phyloP scores from a whole-genome alignment of 2,113 vertebrate species.

The Puffinus mauretanicus region DNA sequence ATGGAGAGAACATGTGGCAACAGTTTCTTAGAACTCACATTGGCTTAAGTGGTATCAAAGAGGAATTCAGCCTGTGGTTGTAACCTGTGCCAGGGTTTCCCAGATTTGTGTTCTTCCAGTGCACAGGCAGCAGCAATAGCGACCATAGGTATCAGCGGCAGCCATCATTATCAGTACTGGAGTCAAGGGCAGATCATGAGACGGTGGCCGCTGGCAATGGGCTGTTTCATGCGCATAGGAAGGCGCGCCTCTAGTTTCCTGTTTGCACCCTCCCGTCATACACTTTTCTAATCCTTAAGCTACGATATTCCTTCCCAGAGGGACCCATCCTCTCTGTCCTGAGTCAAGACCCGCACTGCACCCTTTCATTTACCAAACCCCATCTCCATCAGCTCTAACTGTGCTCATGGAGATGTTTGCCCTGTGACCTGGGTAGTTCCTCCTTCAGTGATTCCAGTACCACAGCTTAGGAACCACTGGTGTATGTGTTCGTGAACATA shows the following conservation, averaged over 20 bases:
- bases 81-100: slow-evolving; percentile 8
- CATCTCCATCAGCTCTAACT: background rate
- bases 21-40: slow-evolving; percentile 31
- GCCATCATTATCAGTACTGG: background rate
- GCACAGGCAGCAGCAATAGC: background rate
- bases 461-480: background rate
- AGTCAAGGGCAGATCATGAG: background rate
- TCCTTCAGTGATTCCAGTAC: background rate
- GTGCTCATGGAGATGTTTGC: background rate
- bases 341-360: background rate
- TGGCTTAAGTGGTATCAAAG: slow-evolving; percentile 21
- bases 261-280: background rate
- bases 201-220: background rate
- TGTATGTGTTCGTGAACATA: background rate
- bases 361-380: background rate
- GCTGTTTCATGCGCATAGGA: rapidly evolving
- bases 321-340: background rate
- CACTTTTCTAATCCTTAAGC: background rate
- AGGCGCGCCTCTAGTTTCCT: background rate
- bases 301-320: background rate
- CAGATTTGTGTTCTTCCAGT: background rate
- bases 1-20: background rate
- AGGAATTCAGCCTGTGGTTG: slow-evolving; percentile 31
- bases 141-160: background rate
- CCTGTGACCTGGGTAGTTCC: background rate